Base-by-base conservation (phyloP, 92 coral and sea anemone species). In the Heliopora coerulea region DNA sequence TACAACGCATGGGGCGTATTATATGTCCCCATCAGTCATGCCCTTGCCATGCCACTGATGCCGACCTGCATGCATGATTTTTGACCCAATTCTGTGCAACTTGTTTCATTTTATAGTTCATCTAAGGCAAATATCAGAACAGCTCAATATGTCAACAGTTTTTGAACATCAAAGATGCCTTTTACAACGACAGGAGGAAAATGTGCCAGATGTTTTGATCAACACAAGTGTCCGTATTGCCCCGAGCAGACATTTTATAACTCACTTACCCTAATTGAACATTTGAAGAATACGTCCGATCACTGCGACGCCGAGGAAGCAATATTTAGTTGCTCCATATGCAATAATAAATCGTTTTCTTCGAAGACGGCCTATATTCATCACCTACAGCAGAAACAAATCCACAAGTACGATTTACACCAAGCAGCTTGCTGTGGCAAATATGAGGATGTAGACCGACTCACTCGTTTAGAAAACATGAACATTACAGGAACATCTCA, bases 381-480 rank as follows among this genome's bases (percentile, higher is more conserved):
- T 24, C 92, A 88, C 46, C 77, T 88, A 1, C 28, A 75, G 34
- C 59, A 74, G 8, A 88, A 82, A 40, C 33, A 66, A 1, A 72
- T 78, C 21, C 92, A 88, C 63, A 65, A 65, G 23, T 72, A 54
- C 3, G 92, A 88, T 63, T 64, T 88, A 0, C 92, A 88, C 25
- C 85, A 85, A 40, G 87, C 79, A 2, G 92, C 92, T 0, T 88
- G 92, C 30, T 82, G 81, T 23, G 92, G 92, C 0, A 70, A 57
- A 2, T 85, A 56, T 44, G 68, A 88, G 26, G 65, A 54, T 1
- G 81, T 88, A 0, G 46, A 62, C 12, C 48, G 59, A 19, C 52
- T 85, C 24, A 78, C 85, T 80, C 72, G 54, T 17, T 68, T 66
- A 15, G 80, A 78, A 19, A 23, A 56, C 54, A 89, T 89, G 10